A percentile compares a stretch with the other conserved stretches of the same genome.
phyloP scores from a whole-genome alignment of 64 coral and sea anemone genomes.

The Stichodactyla helianthus region DNA sequence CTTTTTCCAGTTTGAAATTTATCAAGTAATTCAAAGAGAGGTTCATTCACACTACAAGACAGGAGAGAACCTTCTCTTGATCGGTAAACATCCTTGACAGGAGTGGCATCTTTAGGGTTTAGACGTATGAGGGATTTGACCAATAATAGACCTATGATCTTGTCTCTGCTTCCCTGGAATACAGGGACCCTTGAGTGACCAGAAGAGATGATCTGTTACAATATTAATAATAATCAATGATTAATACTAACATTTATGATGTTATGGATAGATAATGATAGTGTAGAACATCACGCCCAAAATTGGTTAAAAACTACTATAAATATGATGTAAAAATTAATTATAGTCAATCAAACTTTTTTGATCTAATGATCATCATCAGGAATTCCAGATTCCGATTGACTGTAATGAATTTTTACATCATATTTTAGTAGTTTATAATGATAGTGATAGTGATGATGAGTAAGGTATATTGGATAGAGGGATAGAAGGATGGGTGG shows the following conservation, averaged over 20 bases:
- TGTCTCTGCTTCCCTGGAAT: conserved; percentile 47
- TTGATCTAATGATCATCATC: too few relatives aligned
- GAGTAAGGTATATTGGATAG: not conserved
- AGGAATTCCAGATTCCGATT: too few relatives aligned
- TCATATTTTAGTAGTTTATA: too few relatives aligned
- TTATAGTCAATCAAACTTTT: too few relatives aligned
- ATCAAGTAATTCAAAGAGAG: conserved; percentile 86
- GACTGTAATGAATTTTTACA: too few relatives aligned
- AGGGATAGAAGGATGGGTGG: too few relatives aligned
- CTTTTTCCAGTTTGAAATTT: conserved; percentile 99
- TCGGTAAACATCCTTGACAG: conserved; percentile 64
- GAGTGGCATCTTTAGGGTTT: conserved; percentile 76
- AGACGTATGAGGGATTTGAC: conserved; percentile 84
- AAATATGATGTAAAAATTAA: too few relatives aligned
- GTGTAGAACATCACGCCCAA: too few relatives aligned
- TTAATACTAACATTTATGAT: not conserved
- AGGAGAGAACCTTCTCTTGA: conserved; percentile 49
- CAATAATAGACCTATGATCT: conserved; percentile 80
- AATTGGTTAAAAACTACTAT: too few relatives aligned
- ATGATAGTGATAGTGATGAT: too few relatives aligned
- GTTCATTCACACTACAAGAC: conserved; percentile 50
- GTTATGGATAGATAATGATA: too few relatives aligned
- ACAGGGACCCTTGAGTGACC: conserved; percentile 95
- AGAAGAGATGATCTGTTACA: conserved; percentile 53
- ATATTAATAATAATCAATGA: not conserved